Evolutionary conservation across 2,888 invertebrate species (phyloP).

Genomic region (Synergus japonicus): DNA sequence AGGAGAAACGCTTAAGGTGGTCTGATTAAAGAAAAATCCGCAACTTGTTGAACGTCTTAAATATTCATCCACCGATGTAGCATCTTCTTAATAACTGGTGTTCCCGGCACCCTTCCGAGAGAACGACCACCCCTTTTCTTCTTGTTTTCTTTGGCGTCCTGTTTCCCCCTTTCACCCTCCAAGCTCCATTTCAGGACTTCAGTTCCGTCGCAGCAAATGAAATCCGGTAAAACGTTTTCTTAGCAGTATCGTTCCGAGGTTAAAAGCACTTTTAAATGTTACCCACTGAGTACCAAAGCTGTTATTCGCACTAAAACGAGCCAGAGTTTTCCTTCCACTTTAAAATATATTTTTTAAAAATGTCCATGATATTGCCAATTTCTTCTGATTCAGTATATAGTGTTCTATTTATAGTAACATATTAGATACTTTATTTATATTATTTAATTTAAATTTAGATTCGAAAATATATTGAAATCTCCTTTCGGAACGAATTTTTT

Average conservation of each 20-base stretch:
- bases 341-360: background rate
- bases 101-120: constrained; percentile 67
- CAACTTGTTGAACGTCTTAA: constrained; percentile 77
- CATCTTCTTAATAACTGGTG: constrained; percentile 75
- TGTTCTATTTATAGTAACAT: too few relatives aligned
- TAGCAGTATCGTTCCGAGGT: constrained; percentile 68
- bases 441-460: too few relatives aligned
- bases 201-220: constrained; percentile 66
- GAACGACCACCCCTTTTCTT: constrained; percentile 58
- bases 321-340: background rate
- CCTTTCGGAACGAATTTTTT: background rate
- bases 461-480: too few relatives aligned
- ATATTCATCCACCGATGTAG: constrained; percentile 75
- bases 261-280: constrained; percentile 74
- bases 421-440: too few relatives aligned
- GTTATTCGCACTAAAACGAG: background rate
- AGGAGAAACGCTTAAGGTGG: constrained; percentile 34
- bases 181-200: constrained; percentile 45
- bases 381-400: too few relatives aligned
- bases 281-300: background rate
- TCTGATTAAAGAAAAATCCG: constrained; percentile 73
- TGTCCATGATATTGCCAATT: too few relatives aligned
- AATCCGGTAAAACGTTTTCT: constrained; percentile 75
- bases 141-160: constrained; percentile 50
- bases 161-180: constrained; percentile 43